Percentiles rank a stretch among this genome's conserved stretches.
phyloP scores from a whole-genome alignment of 2,888 invertebrate species.

The Coenonympha arcania region DNA sequence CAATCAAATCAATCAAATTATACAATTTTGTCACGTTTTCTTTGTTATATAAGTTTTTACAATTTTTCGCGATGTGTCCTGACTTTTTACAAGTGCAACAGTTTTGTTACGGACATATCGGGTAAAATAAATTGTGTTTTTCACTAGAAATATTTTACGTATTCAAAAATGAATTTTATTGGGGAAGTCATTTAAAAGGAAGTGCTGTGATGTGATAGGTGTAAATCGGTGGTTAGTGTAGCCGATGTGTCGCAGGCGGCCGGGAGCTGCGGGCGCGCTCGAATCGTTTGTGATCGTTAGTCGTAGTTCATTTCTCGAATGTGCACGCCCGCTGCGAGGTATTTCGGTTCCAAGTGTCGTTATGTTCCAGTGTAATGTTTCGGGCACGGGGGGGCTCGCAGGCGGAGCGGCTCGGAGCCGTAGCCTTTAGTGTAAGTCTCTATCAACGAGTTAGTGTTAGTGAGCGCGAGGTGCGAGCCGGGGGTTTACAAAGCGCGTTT shows the following conservation, averaged over 20 bases:
- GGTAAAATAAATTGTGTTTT: too few relatives aligned
- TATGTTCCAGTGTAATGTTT: not conserved
- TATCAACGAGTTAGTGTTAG: conserved; percentile 71
- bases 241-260: not conserved
- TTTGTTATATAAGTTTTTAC: not conserved
- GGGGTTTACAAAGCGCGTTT: too few relatives aligned
- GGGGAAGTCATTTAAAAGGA: not conserved
- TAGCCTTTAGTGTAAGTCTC: conserved; percentile 47
- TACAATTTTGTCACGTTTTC: not conserved
- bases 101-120: not conserved
- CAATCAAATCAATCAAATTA: too few relatives aligned
- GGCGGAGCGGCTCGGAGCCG: not conserved
- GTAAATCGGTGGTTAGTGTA: not conserved
- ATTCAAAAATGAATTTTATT: too few relatives aligned
- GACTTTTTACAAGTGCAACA: not conserved
- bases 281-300: conserved; percentile 1
- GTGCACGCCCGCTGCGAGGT: not conserved
- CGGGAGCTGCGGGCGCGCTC: not conserved
- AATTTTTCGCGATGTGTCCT: not conserved
- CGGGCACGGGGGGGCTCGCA: not conserved
- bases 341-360: too few relatives aligned
- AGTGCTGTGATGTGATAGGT: not conserved
- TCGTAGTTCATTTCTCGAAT: not conserved
- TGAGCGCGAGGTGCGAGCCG: conserved; percentile 28
- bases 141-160: too few relatives aligned